Base-by-base conservation (phyloP, 2,888 invertebrate species). In the Mythimna lalbum region DNA sequence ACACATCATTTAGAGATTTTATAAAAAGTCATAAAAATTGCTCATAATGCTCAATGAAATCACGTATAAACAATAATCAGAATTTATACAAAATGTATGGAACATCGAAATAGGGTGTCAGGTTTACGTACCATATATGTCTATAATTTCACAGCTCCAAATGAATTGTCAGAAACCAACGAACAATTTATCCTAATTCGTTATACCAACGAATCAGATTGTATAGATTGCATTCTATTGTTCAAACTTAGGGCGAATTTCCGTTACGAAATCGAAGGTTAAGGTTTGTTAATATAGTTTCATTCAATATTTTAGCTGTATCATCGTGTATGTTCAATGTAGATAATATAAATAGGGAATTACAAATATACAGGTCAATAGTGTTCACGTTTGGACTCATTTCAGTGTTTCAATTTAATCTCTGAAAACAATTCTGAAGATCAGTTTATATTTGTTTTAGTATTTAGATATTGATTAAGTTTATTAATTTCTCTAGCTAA, bases 231-330 rank as follows among this genome's bases (percentile, higher is more conserved):
- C 17, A 65, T 56, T 56, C 78, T 59, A 86, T 84, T 81, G 75
- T 78, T 68, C 39, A 65, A 39, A 21, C 23, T 56, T 76, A 75
- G 68, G 60, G 68, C 75, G 71, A 63, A 82, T 63, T 73, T 81
- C 87, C 86, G 82, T 52, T 31, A 23, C 63, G 4, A 59, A 71
- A 86, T 82, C 78, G 85, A 85, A 85, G 85, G 84, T 69, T 76
- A 60, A 47, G 50, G 50, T 43, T 77, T 69, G 23, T 17, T 27
- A 69, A 76, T 68, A 77, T 55, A 53, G 36, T 47, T 57, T 57
- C 67, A 73, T 70, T 75, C 64, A 74, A 63, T 12, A 49, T 27
- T 82, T 86, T 73, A 52, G 86, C 83, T 65, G 69, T 78, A 69
- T 85, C 85, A 86, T 84, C 68, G 23, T 36, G 33, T 68, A 55